Base-by-base conservation (phyloP, 2,888 invertebrate species). In the Zaprionus lineosus region DNA sequence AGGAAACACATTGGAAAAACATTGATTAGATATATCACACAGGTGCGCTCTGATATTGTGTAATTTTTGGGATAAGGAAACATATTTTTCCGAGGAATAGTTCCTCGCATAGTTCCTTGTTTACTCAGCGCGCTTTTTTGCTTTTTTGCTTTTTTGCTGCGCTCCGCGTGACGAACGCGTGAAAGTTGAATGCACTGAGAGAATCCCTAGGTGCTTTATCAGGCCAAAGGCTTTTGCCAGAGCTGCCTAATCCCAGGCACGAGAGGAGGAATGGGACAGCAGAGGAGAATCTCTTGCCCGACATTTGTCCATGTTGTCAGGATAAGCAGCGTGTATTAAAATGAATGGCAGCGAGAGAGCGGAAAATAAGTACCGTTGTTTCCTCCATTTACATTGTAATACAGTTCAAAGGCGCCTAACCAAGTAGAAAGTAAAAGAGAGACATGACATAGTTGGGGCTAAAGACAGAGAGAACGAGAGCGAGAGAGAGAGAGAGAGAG, bases 381-480 rank as follows among this genome's bases (percentile, higher is more conserved):
- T 65, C 61, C 70, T 63, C 52, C 68, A 74, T 78, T 81, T 78
- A 74, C 78, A 76, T 69, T 76, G 65, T 74, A 78, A 81, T 74
- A 65, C 79, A 74, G 69, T 77, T 70, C 67, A 73, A 77, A 67
- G 63, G 51, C 75, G 74, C 59, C 72, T 74, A 71, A 76, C 50
- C 58, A 65, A 58, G 36, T 63, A 40, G 39, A 40, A 46, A 43
- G 53, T 57, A 37, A 41, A 31, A n/a, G n/a, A n/a, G n/a, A n/a
- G n/a, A n/a, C n/a, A n/a, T n/a, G n/a, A n/a, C n/a, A n/a, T n/a
- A n/a, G n/a, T n/a, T n/a, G n/a, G n/a, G n/a, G n/a, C n/a, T n/a
- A n/a, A n/a, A n/a, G n/a, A n/a, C n/a, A n/a, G n/a, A n/a, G n/a
- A n/a, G n/a, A n/a, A n/a, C n/a, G n/a, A n/a, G n/a, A n/a, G n/a